Percentiles rank a stretch among this genome's conserved stretches.
phyloP scores from a whole-genome alignment of 2,888 invertebrate genomes.

The Lasioglossum zephyrum region DNA sequence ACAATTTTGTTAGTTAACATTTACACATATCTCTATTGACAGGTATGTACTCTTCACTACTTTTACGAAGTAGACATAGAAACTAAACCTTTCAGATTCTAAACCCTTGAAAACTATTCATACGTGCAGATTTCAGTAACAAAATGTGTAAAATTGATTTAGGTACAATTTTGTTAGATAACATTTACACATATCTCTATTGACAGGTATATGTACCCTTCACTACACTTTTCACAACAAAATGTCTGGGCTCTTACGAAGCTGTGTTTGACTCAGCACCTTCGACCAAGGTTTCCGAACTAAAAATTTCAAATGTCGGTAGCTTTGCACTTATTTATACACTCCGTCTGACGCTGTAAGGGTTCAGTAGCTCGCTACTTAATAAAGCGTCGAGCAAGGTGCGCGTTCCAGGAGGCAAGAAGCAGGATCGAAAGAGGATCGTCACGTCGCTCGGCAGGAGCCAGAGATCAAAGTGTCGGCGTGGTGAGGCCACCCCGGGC shows the following conservation, averaged over 20 bases:
- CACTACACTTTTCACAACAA: not conserved
- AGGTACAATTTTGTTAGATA: not conserved
- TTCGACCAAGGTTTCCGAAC: not conserved
- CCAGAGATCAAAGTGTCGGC: constrained; percentile 70
- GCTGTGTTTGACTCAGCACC: not conserved
- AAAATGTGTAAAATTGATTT: not conserved
- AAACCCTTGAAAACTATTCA: not conserved
- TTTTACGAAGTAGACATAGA: too few species aligned
- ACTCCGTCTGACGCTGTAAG: not conserved
- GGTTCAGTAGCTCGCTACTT: not conserved
- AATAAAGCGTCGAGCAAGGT: not conserved
- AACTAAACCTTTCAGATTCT: too few species aligned
- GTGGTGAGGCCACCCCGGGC: constrained; percentile 65
- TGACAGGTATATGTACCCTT: not conserved
- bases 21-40: too few species aligned
- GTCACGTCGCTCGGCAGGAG: constrained; percentile 44
- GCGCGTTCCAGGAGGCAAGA: not conserved
- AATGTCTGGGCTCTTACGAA: not conserved
- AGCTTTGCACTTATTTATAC: not conserved
- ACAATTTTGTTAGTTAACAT: not conserved
- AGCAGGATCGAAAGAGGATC: constrained; percentile 20
- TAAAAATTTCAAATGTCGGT: not conserved
- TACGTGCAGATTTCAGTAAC: not conserved
- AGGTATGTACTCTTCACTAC: not conserved
- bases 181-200: not conserved